A percentile compares a stretch with the other conserved stretches of the same genome.
phyloP scores from a whole-genome alignment of 2,888 invertebrate species.

The Frankliniella fusca region DNA sequence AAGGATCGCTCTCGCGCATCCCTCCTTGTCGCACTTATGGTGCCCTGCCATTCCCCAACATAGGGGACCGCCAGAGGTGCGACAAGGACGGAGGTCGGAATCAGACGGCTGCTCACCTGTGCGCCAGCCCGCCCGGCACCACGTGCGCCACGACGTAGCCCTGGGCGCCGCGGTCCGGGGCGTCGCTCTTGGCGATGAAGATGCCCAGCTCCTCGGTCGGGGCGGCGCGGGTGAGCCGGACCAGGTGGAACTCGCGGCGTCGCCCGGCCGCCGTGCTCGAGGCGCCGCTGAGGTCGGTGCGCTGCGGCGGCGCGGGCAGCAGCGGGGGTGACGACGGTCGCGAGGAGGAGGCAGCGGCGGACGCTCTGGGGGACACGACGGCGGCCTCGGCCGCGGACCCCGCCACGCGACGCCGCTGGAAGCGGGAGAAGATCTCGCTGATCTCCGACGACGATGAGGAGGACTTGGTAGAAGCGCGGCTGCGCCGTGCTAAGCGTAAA shows the following conservation, averaged over 20 bases:
- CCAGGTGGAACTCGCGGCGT: slow-evolving; percentile 46
- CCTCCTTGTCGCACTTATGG: too few relatives aligned
- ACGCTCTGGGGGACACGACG: slow-evolving; percentile 44
- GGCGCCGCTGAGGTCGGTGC: slow-evolving; percentile 47
- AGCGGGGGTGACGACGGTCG: slow-evolving; percentile 52
- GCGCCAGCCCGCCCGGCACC: slow-evolving; percentile 64
- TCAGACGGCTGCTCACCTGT: too few relatives aligned
- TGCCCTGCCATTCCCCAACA: too few relatives aligned
- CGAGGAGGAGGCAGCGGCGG: slow-evolving; percentile 48
- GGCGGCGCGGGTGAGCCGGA: slow-evolving; percentile 55
- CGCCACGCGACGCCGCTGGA: slow-evolving; percentile 24
- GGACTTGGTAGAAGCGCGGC: slow-evolving; percentile 11
- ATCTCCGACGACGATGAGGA: slow-evolving; percentile 11
- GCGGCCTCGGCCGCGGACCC: slow-evolving; percentile 39
- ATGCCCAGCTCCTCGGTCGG: slow-evolving; percentile 65
- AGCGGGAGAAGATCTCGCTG: slow-evolving; percentile 28
- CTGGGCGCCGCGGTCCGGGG: slow-evolving; percentile 57
- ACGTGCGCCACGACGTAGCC: slow-evolving; percentile 68
- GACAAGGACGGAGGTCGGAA: too few relatives aligned
- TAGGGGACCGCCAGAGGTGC: too few relatives aligned
- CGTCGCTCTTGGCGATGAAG: slow-evolving; percentile 63
- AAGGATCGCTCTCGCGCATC: too few relatives aligned
- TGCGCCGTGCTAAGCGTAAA: not conserved
- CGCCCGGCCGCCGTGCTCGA: slow-evolving; percentile 47
- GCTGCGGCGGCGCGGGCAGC: slow-evolving; percentile 48